Evolutionary conservation across 1,140 invertebrate species (phyloP).

Genomic region (Battus philenor): DNA sequence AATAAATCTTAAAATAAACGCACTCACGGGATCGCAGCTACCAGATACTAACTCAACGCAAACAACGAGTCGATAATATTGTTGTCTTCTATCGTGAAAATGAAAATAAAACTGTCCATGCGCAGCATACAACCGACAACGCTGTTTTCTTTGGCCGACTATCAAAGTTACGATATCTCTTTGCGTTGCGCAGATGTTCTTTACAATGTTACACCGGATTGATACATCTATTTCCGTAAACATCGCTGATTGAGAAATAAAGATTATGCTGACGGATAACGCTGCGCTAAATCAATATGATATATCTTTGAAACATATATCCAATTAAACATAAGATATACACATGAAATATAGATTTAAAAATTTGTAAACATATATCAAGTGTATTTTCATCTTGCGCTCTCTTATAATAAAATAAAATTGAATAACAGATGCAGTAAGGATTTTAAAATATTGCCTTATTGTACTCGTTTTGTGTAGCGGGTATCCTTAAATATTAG

Average conservation of each 20-base stretch:
- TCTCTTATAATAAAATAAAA: too few relatives aligned
- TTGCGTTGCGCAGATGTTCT: slow-evolving; percentile 16
- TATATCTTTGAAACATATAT: too few relatives aligned
- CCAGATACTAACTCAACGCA: slow-evolving; percentile 18
- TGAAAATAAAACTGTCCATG: slow-evolving; percentile 30
- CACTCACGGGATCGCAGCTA: neutral
- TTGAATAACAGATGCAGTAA: too few relatives aligned
- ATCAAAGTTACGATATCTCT: slow-evolving; percentile 21
- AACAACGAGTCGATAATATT: slow-evolving; percentile 24
- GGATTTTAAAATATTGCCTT: too few relatives aligned
- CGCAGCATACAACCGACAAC: slow-evolving; percentile 17
- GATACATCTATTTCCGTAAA: slow-evolving; percentile 9
- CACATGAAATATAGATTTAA: too few relatives aligned
- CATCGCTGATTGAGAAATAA: slow-evolving; percentile 8
- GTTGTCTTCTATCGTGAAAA: slow-evolving; percentile 35
- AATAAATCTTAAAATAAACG: slow-evolving; percentile 20
- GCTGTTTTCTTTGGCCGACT: slow-evolving; percentile 27
- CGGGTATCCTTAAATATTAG: too few relatives aligned
- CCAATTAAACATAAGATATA: too few relatives aligned
- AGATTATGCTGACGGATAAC: neutral
- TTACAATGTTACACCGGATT: neutral
- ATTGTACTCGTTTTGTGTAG: too few relatives aligned
- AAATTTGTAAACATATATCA: too few relatives aligned
- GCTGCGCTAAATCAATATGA: too few relatives aligned
- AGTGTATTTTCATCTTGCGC: too few relatives aligned